phyloP scores from a whole-genome alignment of 2,797 vertebrate species.

The Aldrovandia affinis region DNA sequence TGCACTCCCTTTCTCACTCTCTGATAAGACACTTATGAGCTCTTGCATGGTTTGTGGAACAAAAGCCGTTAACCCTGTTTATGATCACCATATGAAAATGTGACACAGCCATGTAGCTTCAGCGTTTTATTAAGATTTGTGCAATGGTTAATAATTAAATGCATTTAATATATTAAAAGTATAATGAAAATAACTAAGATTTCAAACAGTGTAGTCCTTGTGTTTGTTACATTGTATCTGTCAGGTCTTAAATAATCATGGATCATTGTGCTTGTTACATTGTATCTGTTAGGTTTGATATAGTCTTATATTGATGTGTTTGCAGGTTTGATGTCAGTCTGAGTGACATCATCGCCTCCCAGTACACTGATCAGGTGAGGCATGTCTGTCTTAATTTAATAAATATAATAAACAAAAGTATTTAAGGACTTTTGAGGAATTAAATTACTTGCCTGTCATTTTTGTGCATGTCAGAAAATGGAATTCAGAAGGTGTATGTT shows the following conservation, averaged over 20 bases:
- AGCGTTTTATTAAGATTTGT: neutral
- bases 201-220: neutral
- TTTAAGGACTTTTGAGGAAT: neutral
- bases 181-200: neutral
- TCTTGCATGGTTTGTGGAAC: neutral
- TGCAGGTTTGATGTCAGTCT: conserved; percentile 84
- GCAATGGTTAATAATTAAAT: neutral
- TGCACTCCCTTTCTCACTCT: neutral
- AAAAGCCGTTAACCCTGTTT: neutral
- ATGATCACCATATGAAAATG: neutral
- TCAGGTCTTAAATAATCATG: neutral
- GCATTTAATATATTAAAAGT: neutral
- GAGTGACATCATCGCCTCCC: conserved; percentile 76
- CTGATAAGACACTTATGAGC: neutral
- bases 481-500: neutral
- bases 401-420: neutral
- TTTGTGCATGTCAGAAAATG: neutral
- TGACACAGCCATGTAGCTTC: neutral
- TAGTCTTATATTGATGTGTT: conserved; percentile 24
- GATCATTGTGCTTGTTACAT: neutral
- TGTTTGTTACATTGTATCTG: neutral
- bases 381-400: neutral
- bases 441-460: neutral
- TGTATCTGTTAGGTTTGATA: neutral
- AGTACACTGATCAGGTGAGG: conserved; percentile 84